phyloP scores from a whole-genome alignment of 2,113 vertebrate genomes.

The Sphyrna mokarran region DNA sequence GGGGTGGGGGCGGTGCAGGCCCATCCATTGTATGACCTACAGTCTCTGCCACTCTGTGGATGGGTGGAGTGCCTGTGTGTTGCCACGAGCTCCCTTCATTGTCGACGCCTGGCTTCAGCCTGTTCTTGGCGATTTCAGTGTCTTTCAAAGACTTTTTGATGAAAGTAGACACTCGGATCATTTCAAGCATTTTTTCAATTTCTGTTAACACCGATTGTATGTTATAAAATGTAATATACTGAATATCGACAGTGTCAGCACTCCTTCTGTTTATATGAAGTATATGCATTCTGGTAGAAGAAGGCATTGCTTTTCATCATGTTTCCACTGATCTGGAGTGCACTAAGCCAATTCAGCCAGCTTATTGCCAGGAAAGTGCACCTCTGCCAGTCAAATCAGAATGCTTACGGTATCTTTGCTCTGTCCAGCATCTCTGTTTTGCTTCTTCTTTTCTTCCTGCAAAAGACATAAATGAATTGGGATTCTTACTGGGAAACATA shows the following conservation, averaged over 20 bases:
- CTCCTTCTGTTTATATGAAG: neutral
- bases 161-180: neutral
- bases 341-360: neutral
- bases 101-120: too few relatives aligned
- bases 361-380: neutral
- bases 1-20: too few relatives aligned
- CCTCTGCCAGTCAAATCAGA: neutral
- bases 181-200: neutral
- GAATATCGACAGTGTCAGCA: neutral
- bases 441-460: neutral
- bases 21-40: too few relatives aligned
- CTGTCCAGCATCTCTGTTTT: neutral
- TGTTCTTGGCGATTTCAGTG: neutral
- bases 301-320: neutral
- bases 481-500: neutral
- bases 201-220: neutral
- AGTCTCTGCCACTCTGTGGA: too few relatives aligned
- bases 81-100: too few relatives aligned
- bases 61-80: too few relatives aligned
- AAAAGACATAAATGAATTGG: neutral
- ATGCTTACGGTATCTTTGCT: neutral
- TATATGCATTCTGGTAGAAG: neutral
- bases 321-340: neutral
- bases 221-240: neutral
- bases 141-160: neutral